Conservation (phyloP, 2,888 invertebrate genomes). For the Erebia aethiops region DNA sequence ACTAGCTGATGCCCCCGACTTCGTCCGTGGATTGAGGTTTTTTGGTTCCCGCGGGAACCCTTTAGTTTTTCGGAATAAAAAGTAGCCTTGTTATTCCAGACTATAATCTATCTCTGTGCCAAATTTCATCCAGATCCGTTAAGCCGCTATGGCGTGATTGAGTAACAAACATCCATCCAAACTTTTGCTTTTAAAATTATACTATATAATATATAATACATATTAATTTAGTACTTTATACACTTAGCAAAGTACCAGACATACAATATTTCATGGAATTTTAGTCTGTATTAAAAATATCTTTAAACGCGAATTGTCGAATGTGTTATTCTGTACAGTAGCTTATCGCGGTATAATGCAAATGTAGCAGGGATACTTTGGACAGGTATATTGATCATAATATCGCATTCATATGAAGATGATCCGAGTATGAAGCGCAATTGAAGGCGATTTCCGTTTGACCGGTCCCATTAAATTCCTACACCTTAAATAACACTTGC, state of each 20-base stretch:
- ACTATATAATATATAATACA: background rate
- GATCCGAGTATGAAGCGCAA: slow-evolving; percentile 46
- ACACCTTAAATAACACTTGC: background rate
- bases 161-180: too few relatives aligned
- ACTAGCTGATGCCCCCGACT: too few relatives aligned
- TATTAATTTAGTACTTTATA: too few relatives aligned
- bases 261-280: slow-evolving; percentile 13
- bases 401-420: slow-evolving; percentile 54
- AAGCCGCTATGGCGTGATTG: too few relatives aligned
- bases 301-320: background rate
- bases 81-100: too few relatives aligned
- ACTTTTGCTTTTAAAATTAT: background rate
- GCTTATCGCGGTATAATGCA: slow-evolving; percentile 24
- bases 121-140: too few relatives aligned
- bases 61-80: too few relatives aligned
- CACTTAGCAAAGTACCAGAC: background rate
- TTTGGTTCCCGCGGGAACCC: too few relatives aligned
- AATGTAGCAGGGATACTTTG: slow-evolving; percentile 31
- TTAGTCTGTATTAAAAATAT: background rate
- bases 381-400: slow-evolving; percentile 55
- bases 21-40: too few relatives aligned
- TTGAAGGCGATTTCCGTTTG: slow-evolving; percentile 48
- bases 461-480: slow-evolving; percentile 27
- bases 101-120: too few relatives aligned
- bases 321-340: background rate